These are phyloP conservation scores for Eutolmus rufibarbis DNA, from an alignment of 2,888 invertebrate species.

Conservation along the genomic window DNA sequence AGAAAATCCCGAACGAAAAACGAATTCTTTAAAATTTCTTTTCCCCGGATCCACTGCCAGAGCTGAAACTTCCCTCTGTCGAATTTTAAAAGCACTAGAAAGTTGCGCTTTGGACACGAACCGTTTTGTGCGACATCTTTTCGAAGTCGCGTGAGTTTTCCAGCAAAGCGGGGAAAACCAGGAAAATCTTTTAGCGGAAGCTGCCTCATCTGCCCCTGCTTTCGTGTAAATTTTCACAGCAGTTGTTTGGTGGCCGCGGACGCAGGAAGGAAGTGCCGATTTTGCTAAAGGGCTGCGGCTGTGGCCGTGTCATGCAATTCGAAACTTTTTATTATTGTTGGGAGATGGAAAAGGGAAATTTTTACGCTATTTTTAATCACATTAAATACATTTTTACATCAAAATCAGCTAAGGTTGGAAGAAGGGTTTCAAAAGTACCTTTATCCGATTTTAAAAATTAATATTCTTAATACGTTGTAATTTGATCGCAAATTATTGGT, in stretches of 20 bases:
- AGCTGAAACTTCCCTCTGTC: slow-evolving; percentile 39
- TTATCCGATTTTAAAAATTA: too few relatives aligned
- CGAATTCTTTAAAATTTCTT: neutral
- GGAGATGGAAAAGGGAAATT: neutral
- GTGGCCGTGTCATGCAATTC: neutral
- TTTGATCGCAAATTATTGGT: too few relatives aligned
- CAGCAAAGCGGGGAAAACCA: neutral
- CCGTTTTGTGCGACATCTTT: slow-evolving; percentile 45
- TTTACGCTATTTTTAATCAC: neutral
- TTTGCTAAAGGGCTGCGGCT: neutral
- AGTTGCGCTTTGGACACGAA: slow-evolving; percentile 42
- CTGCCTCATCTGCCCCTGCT: neutral
- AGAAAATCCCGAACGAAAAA: neutral
- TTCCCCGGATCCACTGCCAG: neutral
- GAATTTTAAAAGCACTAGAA: slow-evolving; percentile 42
- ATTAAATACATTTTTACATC: neutral
- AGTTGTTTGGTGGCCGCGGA: neutral
- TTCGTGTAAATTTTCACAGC: slow-evolving; percentile 11
- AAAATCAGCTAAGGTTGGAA: too few relatives aligned
- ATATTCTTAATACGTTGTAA: too few relatives aligned
- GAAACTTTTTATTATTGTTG: neutral
- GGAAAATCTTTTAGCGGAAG: slow-evolving; percentile 25
- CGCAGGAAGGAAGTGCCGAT: neutral
- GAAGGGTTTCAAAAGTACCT: too few relatives aligned
- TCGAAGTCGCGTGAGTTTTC: slow-evolving; percentile 17